phyloP scores from a whole-genome alignment of 2,113 vertebrate species.

The Cephalophus harveyi region DNA sequence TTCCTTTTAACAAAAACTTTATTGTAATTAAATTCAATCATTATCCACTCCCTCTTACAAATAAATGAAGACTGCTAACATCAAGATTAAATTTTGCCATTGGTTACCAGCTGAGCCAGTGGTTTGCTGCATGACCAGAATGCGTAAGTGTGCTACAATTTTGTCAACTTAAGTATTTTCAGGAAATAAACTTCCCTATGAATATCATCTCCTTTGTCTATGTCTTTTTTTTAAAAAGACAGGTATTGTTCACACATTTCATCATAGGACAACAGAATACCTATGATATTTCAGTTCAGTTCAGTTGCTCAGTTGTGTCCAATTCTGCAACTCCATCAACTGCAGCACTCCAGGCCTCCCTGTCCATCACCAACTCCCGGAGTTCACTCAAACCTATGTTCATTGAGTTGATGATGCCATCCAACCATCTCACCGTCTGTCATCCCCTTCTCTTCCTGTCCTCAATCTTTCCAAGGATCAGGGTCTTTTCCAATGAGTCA shows the following conservation, averaged over 20 bases:
- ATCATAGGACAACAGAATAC: background rate
- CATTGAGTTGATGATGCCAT: background rate
- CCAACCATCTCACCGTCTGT: background rate
- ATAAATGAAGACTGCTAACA: slow-evolving; percentile 22
- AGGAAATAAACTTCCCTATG: background rate
- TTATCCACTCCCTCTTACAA: fast-evolving
- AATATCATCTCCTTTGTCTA: background rate
- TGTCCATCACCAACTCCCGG: background rate
- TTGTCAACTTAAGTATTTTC: background rate
- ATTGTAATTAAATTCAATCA: slow-evolving; percentile 29
- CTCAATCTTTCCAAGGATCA: background rate
- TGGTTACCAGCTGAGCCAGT: background rate
- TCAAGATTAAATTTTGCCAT: background rate
- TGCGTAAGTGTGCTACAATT: background rate
- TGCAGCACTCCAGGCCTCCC: background rate
- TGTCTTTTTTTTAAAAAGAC: background rate
- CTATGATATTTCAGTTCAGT: background rate
- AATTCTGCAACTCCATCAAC: background rate
- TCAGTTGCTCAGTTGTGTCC: background rate
- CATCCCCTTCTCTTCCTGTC: background rate
- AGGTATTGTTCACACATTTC: background rate
- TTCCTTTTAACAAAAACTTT: slow-evolving; percentile 35
- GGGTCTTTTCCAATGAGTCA: too few species aligned
- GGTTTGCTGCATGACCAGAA: background rate
- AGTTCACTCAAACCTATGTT: background rate